phyloP scores from a whole-genome alignment of 2,113 vertebrate species.

The Larimichthys polyactis region DNA sequence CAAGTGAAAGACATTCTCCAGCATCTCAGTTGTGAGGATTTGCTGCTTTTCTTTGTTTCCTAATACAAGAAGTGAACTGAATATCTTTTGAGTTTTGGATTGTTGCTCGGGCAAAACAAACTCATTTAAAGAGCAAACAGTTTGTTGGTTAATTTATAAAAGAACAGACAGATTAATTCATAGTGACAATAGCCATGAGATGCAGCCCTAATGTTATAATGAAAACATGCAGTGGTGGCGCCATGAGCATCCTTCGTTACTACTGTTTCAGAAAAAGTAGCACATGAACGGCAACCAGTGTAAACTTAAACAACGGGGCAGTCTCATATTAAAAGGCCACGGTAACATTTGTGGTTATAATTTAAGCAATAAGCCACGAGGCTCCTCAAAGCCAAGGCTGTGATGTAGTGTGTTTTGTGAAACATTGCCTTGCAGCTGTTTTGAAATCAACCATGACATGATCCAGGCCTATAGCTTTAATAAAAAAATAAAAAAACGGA shows the following conservation, averaged over 20 bases:
- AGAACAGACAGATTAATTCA: not conserved
- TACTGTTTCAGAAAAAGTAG: slow-evolving; percentile 4
- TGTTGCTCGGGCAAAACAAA: not conserved
- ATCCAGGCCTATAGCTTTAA: slow-evolving; percentile 49
- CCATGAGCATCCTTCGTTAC: not conserved
- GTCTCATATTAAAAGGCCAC: slow-evolving; percentile 30
- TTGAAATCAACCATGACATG: slow-evolving; percentile 47
- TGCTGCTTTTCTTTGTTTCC: not conserved
- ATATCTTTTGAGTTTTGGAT: not conserved
- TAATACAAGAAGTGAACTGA: not conserved
- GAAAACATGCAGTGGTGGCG: not conserved
- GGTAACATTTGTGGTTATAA: slow-evolving; percentile 26
- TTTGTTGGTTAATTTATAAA: slow-evolving; percentile 1
- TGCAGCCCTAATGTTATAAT: not conserved
- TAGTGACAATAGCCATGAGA: not conserved
- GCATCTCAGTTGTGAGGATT: not conserved
- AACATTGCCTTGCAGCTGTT: slow-evolving; percentile 54
- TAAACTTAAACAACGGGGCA: slow-evolving; percentile 34
- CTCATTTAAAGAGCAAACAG: not conserved
- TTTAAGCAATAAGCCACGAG: slow-evolving; percentile 34
- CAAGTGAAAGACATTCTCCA: not conserved
- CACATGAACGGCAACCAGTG: slow-evolving; percentile 8
- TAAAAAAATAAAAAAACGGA: slow-evolving; percentile 22
- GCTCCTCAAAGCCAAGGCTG: slow-evolving; percentile 28
- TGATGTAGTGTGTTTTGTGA: slow-evolving; percentile 28